A percentile compares a stretch with the other conserved stretches of the same genome.
phyloP scores from a whole-genome alignment of 1,140 invertebrate genomes.

The Pseudomyrmex pallidus region DNA sequence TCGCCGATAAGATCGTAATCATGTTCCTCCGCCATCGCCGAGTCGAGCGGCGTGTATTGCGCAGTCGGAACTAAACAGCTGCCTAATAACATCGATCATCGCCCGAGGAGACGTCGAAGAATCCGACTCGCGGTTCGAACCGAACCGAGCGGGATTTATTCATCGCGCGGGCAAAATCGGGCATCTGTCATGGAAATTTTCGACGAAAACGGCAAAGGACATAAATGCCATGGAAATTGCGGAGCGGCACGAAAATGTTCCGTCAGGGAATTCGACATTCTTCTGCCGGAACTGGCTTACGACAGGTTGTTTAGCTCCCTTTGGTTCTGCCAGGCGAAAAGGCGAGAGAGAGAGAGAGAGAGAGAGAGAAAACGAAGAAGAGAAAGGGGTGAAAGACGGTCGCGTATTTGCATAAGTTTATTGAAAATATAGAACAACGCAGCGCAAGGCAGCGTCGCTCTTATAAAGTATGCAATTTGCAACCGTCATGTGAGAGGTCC shows the following conservation, averaged over 20 bases:
- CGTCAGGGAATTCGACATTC: slow-evolving; percentile 75
- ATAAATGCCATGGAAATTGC: slow-evolving; percentile 73
- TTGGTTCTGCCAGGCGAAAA: not conserved
- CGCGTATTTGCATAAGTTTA: slow-evolving; percentile 58
- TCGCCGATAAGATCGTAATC: slow-evolving; percentile 50
- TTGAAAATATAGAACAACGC: slow-evolving; percentile 34
- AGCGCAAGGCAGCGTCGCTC: not conserved
- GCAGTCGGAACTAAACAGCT: slow-evolving; percentile 70
- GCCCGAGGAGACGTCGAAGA: slow-evolving; percentile 63
- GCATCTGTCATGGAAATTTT: slow-evolving; percentile 73
- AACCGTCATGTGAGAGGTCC: slow-evolving; percentile 27
- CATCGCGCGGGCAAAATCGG: slow-evolving; percentile 54
- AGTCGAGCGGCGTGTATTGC: slow-evolving; percentile 19
- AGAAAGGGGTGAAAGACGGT: not conserved
- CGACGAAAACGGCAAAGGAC: slow-evolving; percentile 67
- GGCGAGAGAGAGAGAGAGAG: not conserved
- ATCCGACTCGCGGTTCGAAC: slow-evolving; percentile 44
- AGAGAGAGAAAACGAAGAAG: too few relatives aligned
- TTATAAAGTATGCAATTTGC: slow-evolving; percentile 40
- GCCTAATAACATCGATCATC: slow-evolving; percentile 70
- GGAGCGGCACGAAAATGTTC: slow-evolving; percentile 64
- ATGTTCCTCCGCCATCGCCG: slow-evolving; percentile 1
- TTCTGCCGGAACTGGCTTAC: slow-evolving; percentile 76
- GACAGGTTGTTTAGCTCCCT: slow-evolving; percentile 73
- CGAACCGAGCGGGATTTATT: slow-evolving; percentile 67